Evolutionary conservation across 1,140 invertebrate species (phyloP).

Genomic region (Eupristina koningsbergeri): DNA sequence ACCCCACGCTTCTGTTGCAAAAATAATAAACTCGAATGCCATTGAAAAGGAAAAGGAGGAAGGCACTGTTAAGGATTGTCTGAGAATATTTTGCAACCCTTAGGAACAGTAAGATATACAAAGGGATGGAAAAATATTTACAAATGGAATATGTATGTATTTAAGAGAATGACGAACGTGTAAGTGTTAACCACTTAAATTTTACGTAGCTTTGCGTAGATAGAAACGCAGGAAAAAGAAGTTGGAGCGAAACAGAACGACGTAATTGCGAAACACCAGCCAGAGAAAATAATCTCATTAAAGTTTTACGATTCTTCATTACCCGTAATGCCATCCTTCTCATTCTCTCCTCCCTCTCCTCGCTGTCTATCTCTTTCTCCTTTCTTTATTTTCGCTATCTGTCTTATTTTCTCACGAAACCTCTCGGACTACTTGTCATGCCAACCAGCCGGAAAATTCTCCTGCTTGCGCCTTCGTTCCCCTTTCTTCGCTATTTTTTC

Average conservation of each 20-base stretch:
- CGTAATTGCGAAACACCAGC: conserved; percentile 37
- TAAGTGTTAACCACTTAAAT: not conserved
- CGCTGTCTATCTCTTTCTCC: not conserved
- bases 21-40: not conserved
- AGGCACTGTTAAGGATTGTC: not conserved
- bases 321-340: conserved; percentile 5
- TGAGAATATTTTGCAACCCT: not conserved
- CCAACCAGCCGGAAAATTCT: conserved; percentile 38
- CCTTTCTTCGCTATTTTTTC: conserved; percentile 25
- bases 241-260: not conserved
- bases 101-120: not conserved
- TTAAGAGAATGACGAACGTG: not conserved
- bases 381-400: not conserved
- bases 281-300: conserved; percentile 51
- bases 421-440: conserved; percentile 35
- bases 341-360: not conserved
- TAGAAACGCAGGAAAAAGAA: not conserved
- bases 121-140: not conserved
- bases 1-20: too few relatives aligned
- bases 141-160: conserved; percentile 19
- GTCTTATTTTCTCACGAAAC: conserved; percentile 5
- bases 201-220: not conserved
- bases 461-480: conserved; percentile 7
- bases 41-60: not conserved
- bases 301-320: conserved; percentile 50